phyloP scores from a whole-genome alignment of 2,797 vertebrate genomes.

The Schizopygopsis pylzovi region DNA sequence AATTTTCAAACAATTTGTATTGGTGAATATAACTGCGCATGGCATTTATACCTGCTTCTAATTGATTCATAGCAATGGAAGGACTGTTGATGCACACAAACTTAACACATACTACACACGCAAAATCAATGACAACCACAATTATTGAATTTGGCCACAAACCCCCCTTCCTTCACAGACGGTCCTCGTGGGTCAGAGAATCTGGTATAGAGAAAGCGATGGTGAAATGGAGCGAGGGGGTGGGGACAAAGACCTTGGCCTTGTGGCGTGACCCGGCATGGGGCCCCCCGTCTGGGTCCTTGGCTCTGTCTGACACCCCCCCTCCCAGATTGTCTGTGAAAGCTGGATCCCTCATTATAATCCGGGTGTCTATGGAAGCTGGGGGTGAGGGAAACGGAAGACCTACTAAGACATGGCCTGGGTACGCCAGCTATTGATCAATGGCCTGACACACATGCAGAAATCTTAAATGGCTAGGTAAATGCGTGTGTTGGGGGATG shows the following conservation, averaged over 20 bases:
- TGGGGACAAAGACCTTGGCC: slow-evolving; percentile 75
- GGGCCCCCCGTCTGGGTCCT: slow-evolving; percentile 77
- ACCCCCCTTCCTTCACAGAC: slow-evolving; percentile 4
- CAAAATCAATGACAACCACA: slow-evolving; percentile 31
- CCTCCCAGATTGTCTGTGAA: slow-evolving; percentile 33
- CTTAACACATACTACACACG: slow-evolving; percentile 25
- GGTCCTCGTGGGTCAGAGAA: slow-evolving; percentile 14
- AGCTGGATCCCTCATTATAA: slow-evolving; percentile 55
- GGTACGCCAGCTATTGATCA: slow-evolving; percentile 83
- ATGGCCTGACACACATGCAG: slow-evolving; percentile 71
- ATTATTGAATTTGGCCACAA: slow-evolving; percentile 39
- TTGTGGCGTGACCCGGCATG: slow-evolving; percentile 77
- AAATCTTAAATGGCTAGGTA: slow-evolving; percentile 73
- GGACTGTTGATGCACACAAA: slow-evolving; percentile 14
- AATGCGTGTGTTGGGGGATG: slow-evolving; percentile 50
- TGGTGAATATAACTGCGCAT: neutral
- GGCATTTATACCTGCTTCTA: neutral
- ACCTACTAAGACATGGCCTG: slow-evolving; percentile 73
- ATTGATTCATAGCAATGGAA: slow-evolving; percentile 1
- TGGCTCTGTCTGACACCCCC: slow-evolving; percentile 70
- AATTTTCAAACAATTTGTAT: neutral
- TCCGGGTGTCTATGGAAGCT: slow-evolving; percentile 45
- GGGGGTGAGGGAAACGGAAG: slow-evolving; percentile 48
- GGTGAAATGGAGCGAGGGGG: slow-evolving; percentile 10
- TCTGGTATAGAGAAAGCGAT: slow-evolving; percentile 14